Percentiles rank a stretch among this genome's conserved stretches.
phyloP scores from a whole-genome alignment of 2,888 invertebrate species.

The Philaethria dido region DNA sequence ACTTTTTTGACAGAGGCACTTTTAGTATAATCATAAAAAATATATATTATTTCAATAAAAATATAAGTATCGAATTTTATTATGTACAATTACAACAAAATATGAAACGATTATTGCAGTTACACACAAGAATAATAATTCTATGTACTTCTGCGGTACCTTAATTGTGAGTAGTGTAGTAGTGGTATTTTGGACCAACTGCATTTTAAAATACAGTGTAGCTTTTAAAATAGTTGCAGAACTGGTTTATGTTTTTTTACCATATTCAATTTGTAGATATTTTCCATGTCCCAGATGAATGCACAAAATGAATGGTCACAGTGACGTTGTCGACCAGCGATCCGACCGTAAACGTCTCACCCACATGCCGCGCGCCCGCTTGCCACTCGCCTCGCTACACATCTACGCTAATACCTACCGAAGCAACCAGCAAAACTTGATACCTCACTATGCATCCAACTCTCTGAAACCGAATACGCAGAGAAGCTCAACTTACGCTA shows the following conservation, averaged over 20 bases:
- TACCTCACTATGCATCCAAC: constrained; percentile 51
- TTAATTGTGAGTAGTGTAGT: neutral
- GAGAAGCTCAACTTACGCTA: constrained; percentile 54
- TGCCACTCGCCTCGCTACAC: constrained; percentile 73
- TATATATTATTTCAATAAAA: too few relatives aligned
- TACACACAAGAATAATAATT: too few relatives aligned
- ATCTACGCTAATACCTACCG: constrained; percentile 71
- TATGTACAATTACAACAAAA: too few relatives aligned
- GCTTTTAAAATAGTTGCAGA: neutral
- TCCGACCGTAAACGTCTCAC: constrained; percentile 83
- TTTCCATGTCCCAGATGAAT: constrained; percentile 22
- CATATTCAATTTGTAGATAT: neutral
- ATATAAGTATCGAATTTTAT: too few relatives aligned
- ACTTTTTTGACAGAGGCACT: too few relatives aligned
- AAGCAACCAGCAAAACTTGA: constrained; percentile 54
- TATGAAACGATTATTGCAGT: too few relatives aligned
- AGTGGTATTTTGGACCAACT: neutral
- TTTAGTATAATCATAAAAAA: too few relatives aligned
- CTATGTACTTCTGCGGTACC: too few relatives aligned
- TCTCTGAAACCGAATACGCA: constrained; percentile 45
- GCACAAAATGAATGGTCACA: constrained; percentile 53
- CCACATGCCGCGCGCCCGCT: constrained; percentile 80
- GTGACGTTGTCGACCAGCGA: constrained; percentile 76
- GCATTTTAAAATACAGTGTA: neutral
- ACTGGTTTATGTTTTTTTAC: neutral